Evolutionary conservation across 1,140 invertebrate species (phyloP), one percentile per base, ranked within the genome.

Genomic region (Nilaparvata lugens): DNA sequence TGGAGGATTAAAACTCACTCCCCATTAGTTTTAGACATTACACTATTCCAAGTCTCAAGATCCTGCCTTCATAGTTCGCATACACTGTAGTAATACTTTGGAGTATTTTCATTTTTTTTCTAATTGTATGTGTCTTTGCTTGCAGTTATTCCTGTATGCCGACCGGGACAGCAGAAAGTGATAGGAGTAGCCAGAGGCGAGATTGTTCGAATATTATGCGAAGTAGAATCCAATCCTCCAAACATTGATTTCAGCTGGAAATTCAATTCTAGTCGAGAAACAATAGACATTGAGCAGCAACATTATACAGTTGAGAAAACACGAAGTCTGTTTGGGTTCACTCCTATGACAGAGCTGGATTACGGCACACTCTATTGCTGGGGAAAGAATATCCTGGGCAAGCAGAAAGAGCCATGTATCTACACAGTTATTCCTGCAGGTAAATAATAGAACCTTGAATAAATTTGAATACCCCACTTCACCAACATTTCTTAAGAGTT

Each of bases 101-200:
- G 28, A 28, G 9, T 4, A 4, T 4, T 28, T 28, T 9, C 9
- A 28, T 28, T 28, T 28, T 4, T 4, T 45, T 13, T 16, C 19
- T 5, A 45, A 4, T 16, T 45, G 43, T 16, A 45, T 45, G 3
- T 13, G 5, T 45, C 13, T 45, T 42, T 51, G 31, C 28, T 52
- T 66, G 71, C 72, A 89, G 87, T 84, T 76, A 78, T 81, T 14
- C 88, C 88, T 2, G 78, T 86, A 11, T 91, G 88, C 67, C 78
- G 80, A 16, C 75, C 78, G 1, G 80, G 79, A 13, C 87, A 88
- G 68, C 76, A 78, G 21, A 81, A 79, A 62, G 77, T 84, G n/a
- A 88, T 86, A 67, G 86, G 89, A n/a, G 86, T 89, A 2, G 91
- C 87, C 0, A 78, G 87, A 51, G 86, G 88, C 43, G 91, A 93